These are phyloP conservation scores for Sphaerophoria rueppellii DNA, from an alignment of 2,888 invertebrate genomes.

Conservation along the genomic window DNA sequence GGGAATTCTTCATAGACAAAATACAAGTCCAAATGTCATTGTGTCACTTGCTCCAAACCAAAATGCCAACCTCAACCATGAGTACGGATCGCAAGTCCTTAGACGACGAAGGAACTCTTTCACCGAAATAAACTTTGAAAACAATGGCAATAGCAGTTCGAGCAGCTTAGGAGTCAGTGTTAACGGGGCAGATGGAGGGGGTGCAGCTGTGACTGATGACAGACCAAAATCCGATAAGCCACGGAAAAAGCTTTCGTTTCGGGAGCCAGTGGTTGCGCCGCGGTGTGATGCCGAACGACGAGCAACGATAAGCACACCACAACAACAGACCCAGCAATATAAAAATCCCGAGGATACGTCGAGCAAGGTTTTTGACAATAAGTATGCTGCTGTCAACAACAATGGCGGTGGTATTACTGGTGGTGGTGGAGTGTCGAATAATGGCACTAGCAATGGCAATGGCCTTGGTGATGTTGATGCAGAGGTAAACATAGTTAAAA, in stretches of 20 bases:
- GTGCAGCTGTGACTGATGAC: conserved; percentile 76
- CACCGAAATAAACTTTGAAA: conserved; percentile 76
- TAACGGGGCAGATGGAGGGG: conserved; percentile 37
- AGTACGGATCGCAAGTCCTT: conserved; percentile 74
- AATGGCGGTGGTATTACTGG: conserved; percentile 3
- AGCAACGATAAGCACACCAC: conserved; percentile 76
- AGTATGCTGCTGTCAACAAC: conserved; percentile 57
- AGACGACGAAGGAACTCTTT: conserved; percentile 78
- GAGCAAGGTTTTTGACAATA: conserved; percentile 75
- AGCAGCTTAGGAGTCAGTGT: conserved; percentile 77
- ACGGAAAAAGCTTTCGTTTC: conserved; percentile 93
- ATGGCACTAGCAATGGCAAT: conserved; percentile 23
- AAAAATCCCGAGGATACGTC: conserved; percentile 76
- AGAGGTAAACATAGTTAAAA: conserved; percentile 68
- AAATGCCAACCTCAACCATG: conserved; percentile 49
- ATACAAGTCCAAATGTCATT: conserved; percentile 62
- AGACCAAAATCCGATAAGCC: conserved; percentile 83
- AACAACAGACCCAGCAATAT: conserved; percentile 75
- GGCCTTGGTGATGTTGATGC: conserved; percentile 67
- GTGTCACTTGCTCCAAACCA: background rate
- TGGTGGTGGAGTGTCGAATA: conserved; percentile 18
- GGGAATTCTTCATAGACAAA: conserved; percentile 78
- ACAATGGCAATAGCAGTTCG: conserved; percentile 77
- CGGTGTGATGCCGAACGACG: conserved; percentile 74
- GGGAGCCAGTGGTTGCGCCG: conserved; percentile 85